Conservation (phyloP, 2,888 invertebrate genomes). For the Sinodicranocentrus sp. region DNA sequence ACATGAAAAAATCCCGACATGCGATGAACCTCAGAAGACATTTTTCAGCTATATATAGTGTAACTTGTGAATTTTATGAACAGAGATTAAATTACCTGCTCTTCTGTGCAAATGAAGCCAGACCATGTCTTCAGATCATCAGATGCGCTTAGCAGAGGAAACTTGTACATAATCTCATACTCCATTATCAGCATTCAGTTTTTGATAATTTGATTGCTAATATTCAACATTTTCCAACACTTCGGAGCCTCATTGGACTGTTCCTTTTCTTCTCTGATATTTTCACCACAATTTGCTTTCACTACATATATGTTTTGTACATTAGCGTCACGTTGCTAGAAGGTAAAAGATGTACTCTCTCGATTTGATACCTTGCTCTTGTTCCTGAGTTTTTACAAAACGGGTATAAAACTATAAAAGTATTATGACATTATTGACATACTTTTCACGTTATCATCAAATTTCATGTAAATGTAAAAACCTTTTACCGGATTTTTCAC, state of each 20-base stretch:
- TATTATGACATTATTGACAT: no score
- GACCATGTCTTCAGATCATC: conserved; percentile 61
- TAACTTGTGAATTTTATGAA: background rate
- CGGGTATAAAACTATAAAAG: no score
- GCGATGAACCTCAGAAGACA: no score
- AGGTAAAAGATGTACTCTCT: no score
- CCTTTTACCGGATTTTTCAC: no score
- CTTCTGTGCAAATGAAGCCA: conserved; percentile 64
- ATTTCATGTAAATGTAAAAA: no score
- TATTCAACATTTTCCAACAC: background rate
- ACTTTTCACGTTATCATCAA: no score
- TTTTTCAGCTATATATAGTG: background rate
- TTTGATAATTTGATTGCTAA: background rate
- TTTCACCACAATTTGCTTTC: background rate
- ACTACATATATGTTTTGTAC: background rate
- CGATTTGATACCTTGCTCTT: no score
- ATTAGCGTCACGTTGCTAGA: no score
- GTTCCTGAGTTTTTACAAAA: no score
- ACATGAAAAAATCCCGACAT: no score
- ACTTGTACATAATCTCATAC: conserved; percentile 60
- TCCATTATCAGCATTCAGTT: conserved; percentile 17
- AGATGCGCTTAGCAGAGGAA: conserved; percentile 66
- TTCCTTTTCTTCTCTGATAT: background rate
- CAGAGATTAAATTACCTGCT: background rate
- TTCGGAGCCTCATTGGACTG: no score